Conservation (phyloP, 2,113 vertebrate species). For the Podarcis cretensis region DNA sequence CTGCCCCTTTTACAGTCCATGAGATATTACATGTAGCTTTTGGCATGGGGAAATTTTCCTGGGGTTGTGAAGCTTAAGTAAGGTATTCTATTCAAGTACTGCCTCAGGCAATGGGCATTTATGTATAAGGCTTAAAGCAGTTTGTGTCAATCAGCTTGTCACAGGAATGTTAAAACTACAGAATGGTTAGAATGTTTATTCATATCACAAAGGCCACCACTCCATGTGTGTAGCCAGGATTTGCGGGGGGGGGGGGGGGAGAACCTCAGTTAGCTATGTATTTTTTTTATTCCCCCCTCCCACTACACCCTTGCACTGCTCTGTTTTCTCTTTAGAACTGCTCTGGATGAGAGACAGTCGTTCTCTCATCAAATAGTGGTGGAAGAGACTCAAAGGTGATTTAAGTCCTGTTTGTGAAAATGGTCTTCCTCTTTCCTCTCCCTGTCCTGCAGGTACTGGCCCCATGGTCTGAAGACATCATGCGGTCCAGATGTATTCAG, state of each 20-base stretch:
- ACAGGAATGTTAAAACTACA: neutral
- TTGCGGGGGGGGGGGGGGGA: too few relatives aligned
- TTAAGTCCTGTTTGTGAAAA: neutral
- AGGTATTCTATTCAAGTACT: neutral
- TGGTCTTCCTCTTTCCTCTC: neutral
- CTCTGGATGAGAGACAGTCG: neutral
- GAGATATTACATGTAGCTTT: neutral
- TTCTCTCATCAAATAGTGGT: neutral
- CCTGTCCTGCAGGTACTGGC: slow-evolving; percentile 84
- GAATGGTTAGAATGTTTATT: neutral
- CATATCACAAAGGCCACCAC: neutral
- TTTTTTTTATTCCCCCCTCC: too few relatives aligned
- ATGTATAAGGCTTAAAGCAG: neutral
- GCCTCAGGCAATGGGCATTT: neutral
- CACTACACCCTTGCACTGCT: neutral
- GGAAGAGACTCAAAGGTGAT: neutral
- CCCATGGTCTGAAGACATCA: slow-evolving; percentile 90
- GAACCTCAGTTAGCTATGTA: too few relatives aligned
- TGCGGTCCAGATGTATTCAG: slow-evolving; percentile 92
- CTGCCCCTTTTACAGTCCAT: neutral
- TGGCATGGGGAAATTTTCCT: neutral
- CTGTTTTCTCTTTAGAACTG: neutral
- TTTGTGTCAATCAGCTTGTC: neutral
- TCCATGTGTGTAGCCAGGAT: too few relatives aligned
- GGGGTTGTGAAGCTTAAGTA: neutral